These are phyloP conservation scores for Rhodophaea formosa DNA, from an alignment of 2,888 invertebrate species.

Conservation along the genomic window DNA sequence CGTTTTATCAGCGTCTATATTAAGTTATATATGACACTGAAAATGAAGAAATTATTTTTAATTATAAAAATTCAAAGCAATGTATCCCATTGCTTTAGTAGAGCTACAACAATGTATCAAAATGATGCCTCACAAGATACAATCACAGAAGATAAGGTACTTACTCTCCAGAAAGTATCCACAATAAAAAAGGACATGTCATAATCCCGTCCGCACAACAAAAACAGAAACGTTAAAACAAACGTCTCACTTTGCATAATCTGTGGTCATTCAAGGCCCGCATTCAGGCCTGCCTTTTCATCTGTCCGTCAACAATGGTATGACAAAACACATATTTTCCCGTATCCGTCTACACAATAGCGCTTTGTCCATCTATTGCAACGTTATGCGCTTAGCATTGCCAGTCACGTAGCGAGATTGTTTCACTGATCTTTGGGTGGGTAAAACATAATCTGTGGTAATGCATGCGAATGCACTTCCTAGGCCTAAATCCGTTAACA, in stretches of 20 bases:
- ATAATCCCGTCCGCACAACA: conserved; percentile 21
- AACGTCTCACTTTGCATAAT: conserved; percentile 48
- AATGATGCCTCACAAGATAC: too few relatives aligned
- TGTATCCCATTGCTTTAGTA: too few relatives aligned
- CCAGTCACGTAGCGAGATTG: conserved; percentile 26
- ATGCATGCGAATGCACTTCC: neutral
- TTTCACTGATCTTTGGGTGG: conserved; percentile 20
- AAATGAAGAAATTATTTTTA: too few relatives aligned
- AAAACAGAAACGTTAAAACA: conserved; percentile 38
- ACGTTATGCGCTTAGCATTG: conserved; percentile 53
- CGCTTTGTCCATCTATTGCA: conserved; percentile 57
- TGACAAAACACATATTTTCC: conserved; percentile 78
- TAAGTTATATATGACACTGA: too few relatives aligned
- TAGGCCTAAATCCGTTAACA: neutral
- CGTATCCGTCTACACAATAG: conserved; percentile 75
- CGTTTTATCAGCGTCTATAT: too few relatives aligned
- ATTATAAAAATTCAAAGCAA: too few relatives aligned
- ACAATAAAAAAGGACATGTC: conserved; percentile 6
- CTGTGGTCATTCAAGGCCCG: conserved; percentile 47
- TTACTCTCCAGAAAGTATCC: neutral
- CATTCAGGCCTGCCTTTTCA: conserved; percentile 77
- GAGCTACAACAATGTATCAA: too few relatives aligned
- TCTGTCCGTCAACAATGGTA: conserved; percentile 75
- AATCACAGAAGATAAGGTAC: too few relatives aligned
- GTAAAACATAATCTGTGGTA: conserved; percentile 17